Base-by-base conservation (phyloP, 2,797 vertebrate species). In the Artibeus jamaicensis region DNA sequence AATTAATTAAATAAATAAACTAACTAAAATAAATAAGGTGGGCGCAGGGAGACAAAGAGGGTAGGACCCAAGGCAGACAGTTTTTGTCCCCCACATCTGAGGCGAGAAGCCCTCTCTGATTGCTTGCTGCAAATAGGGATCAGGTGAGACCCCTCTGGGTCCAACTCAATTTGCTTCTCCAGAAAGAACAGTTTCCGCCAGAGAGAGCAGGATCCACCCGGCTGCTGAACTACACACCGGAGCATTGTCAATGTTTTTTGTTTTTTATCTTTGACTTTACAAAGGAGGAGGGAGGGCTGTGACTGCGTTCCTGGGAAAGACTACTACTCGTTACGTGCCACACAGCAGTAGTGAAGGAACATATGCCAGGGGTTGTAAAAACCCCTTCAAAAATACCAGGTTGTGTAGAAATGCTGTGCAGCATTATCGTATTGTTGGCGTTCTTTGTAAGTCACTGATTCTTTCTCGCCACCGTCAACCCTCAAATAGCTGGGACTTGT, bases 401-500 rank as follows among this genome's bases (percentile, higher is more conserved):
- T 91, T 82, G 83, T 48, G 82, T 74, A 67, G 44, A 94, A 95
- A 93, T 11, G 79, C 95, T 73, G 79, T 82, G 87, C 71, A 89
- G 94, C 93, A 62, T 85, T 34, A 74, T 44, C 34, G 82, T 82
- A 89, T 84, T 96, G 93, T 88, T 95, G 93, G 94, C 57, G 82
- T 94, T 48, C 73, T 46, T 71, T 71, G 3, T 44, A 96, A 96
- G 94, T 93, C 97, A 37, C 59, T n/a, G 62, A 59, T 87, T 91
- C 93, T 86, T 77, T 71, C 84, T 73, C 44, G 62, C 81, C 91
- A 81, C 55, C 14, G 44, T 48, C 86, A 92, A 14, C 34, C 85
- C 67, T 83, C 68, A 89, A 34, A 95, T 79, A 42, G 18, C 93
- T 46, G 46, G 34, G 78, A 97, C 97, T 98, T 97, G 97, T 97